A percentile compares a stretch with the other conserved stretches of the same genome.
These are phyloP conservation scores for Poeciliopsis occidentalis DNA, from an alignment of 2,113 vertebrate genomes.

Conservation along the genomic window DNA sequence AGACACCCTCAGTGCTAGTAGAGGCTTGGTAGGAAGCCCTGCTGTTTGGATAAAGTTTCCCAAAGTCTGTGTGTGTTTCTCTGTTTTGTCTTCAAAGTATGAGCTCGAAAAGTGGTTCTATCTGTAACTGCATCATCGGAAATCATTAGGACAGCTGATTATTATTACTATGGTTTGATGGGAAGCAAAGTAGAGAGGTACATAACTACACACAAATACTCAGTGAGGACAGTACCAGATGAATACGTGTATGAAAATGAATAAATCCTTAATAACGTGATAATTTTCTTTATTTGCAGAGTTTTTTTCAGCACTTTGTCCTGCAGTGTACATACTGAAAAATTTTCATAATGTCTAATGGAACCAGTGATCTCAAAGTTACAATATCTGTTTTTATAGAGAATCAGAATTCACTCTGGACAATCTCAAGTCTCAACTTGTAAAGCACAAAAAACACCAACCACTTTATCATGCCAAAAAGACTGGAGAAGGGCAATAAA, in stretches of 20 bases:
- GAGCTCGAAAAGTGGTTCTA: conserved; percentile 28
- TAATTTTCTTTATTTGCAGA: neutral
- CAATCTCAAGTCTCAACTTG: conserved; percentile 13
- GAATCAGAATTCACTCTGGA: conserved; percentile 21
- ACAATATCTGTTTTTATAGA: conserved; percentile 24
- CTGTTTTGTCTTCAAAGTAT: conserved; percentile 30
- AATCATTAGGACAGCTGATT: conserved; percentile 60
- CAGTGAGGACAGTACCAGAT: conserved; percentile 24
- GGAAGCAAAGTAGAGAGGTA: conserved; percentile 23
- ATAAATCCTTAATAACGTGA: conserved; percentile 27
- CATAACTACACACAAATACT: conserved; percentile 44
- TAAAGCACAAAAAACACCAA: conserved; percentile 5
- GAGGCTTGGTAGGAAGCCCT: conserved; percentile 47
- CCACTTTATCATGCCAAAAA: conserved; percentile 27
- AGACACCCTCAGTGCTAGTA: conserved; percentile 51
- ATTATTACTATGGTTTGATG: conserved; percentile 37
- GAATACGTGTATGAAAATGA: conserved; percentile 15
- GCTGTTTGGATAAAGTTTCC: conserved; percentile 58
- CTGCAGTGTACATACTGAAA: conserved; percentile 12
- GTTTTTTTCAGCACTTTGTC: conserved; percentile 39
- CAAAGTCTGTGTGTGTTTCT: conserved; percentile 24
- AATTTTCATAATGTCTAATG: conserved; percentile 9
- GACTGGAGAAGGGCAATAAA: conserved; percentile 41
- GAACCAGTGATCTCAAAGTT: conserved; percentile 16
- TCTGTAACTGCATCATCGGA: conserved; percentile 40